A percentile compares a stretch with the other conserved stretches of the same genome.
phyloP scores from a whole-genome alignment of 2,797 vertebrate genomes.

The Pteronotus mesoamericanus region DNA sequence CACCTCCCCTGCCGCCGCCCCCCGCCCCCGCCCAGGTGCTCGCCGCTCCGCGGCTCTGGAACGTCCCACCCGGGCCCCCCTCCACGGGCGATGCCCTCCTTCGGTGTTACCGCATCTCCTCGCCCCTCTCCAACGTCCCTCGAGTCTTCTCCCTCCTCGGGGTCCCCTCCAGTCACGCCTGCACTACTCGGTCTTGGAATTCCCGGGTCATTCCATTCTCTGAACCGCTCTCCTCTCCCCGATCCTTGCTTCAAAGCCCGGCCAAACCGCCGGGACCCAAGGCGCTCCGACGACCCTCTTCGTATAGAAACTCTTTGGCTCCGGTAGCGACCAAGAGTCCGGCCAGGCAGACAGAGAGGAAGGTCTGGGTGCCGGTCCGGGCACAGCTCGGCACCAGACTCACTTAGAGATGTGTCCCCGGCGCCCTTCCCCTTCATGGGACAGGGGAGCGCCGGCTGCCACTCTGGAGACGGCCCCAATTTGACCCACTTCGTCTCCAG shows the following conservation, averaged over 20 bases:
- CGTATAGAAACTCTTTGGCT: no score
- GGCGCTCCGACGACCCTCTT: no score
- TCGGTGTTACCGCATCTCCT: background rate
- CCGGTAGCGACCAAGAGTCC: rapidly evolving
- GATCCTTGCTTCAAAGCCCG: rapidly evolving
- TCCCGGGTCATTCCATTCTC: background rate
- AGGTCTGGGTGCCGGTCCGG: background rate
- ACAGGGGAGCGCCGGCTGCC: background rate
- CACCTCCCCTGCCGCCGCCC: rapidly evolving
- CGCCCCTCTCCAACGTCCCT: background rate
- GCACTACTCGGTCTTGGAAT: background rate
- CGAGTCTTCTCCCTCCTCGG: background rate
- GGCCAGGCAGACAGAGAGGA: rapidly evolving
- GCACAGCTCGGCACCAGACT: rapidly evolving
- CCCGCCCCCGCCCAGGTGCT: no score
- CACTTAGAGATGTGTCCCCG: background rate
- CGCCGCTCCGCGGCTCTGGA: background rate
- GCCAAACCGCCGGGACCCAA: no score
- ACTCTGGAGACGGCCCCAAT: rapidly evolving
- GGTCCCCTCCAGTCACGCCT: background rate
- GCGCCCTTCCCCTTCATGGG: rapidly evolving
- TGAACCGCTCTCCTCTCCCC: background rate
- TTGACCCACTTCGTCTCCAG: rapidly evolving
- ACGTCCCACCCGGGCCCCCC: rapidly evolving
- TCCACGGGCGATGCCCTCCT: rapidly evolving